A percentile compares a stretch with the other conserved stretches of the same genome.
Conservation (phyloP, 2,113 vertebrate genomes). For the Oryzias woworae region DNA sequence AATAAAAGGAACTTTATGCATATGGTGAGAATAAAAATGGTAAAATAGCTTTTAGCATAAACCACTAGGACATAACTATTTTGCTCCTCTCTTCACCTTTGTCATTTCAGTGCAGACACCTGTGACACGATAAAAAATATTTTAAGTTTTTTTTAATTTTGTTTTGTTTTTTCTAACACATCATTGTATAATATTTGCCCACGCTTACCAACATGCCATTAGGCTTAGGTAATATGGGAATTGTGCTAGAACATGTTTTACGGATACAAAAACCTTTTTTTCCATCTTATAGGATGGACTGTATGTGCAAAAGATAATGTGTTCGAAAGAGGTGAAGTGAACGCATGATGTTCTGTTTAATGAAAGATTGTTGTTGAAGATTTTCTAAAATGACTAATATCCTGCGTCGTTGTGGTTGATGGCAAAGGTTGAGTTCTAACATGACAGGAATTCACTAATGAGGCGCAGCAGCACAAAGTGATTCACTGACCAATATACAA, state of each 20-base stretch:
- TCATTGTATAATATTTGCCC: constrained; percentile 67
- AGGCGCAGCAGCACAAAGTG: constrained; percentile 25
- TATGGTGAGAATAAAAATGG: constrained; percentile 51
- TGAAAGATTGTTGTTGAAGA: constrained; percentile 13
- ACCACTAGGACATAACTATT: constrained; percentile 51
- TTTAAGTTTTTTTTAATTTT: constrained; percentile 60
- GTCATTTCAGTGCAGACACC: constrained; percentile 62
- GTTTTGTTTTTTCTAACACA: constrained; percentile 29
- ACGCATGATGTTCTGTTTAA: constrained; percentile 19
- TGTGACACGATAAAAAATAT: constrained; percentile 60
- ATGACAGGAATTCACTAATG: constrained; percentile 28
- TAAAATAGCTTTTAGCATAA: constrained; percentile 43
- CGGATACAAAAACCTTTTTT: constrained; percentile 13
- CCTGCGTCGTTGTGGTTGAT: constrained; percentile 58
- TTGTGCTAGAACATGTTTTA: constrained; percentile 51
- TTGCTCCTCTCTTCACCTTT: constrained; percentile 31
- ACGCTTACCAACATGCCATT: constrained; percentile 63
- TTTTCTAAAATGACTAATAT: constrained; percentile 35
- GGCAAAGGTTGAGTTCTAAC: constrained; percentile 35
- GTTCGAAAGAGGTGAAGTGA: not conserved
- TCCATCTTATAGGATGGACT: constrained; percentile 14
- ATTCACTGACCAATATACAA: constrained; percentile 5
- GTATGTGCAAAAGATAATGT: not conserved
- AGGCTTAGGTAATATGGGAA: constrained; percentile 59
- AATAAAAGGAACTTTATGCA: constrained; percentile 55